phyloP scores from a whole-genome alignment of 2,888 invertebrate genomes.

The Hartigia nigra region DNA sequence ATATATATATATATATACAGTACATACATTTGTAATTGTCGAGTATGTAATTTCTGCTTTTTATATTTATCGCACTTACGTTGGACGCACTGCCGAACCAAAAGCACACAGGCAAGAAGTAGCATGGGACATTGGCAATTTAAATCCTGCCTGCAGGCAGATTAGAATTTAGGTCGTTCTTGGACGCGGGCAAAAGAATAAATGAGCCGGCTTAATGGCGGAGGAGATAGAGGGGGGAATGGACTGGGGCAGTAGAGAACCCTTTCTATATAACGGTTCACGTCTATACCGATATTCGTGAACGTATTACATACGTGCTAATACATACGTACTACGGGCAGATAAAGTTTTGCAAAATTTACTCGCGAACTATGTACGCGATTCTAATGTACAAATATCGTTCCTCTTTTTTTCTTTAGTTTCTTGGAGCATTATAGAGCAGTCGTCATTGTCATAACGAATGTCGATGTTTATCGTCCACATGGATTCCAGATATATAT shows the following conservation, averaged over 20 bases:
- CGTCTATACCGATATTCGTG: not conserved
- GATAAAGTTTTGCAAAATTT: not conserved
- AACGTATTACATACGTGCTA: not conserved
- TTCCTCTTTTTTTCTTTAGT: not conserved
- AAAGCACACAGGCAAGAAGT: constrained; percentile 12
- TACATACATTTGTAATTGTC: constrained; percentile 1
- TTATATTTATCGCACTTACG: not conserved
- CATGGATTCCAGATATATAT: not conserved
- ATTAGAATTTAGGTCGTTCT: constrained; percentile 1
- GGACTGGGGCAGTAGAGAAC: not conserved
- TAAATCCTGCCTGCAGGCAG: not conserved
- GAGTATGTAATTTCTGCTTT: not conserved
- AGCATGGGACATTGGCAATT: not conserved
- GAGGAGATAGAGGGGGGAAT: too few relatives aligned
- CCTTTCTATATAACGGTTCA: too few relatives aligned
- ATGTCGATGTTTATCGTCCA: not conserved
- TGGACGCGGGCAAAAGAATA: not conserved
- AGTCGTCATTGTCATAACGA: not conserved
- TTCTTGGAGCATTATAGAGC: not conserved
- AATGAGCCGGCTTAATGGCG: not conserved
- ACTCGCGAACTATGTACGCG: not conserved
- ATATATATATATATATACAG: not conserved
- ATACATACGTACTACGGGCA: not conserved
- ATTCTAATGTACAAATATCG: constrained; percentile 4
- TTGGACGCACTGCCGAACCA: constrained; percentile 8